Evolutionary conservation across 2,797 vertebrate species (phyloP), one percentile per base, ranked within the genome.

Genomic region (Crocidura indochinensis): DNA sequence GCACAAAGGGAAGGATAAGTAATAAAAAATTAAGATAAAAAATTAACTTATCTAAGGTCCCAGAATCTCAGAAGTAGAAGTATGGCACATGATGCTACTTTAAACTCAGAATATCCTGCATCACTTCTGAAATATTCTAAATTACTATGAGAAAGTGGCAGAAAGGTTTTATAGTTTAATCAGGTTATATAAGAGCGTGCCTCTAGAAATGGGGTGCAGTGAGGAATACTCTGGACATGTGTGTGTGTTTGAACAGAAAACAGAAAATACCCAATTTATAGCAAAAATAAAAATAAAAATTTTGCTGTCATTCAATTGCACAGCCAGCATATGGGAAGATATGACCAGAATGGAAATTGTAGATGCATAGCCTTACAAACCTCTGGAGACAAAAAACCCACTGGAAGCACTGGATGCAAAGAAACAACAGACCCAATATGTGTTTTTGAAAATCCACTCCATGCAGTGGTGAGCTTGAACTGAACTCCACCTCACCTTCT

Each of bases 41-140:
- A 19, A 60, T 17, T 19, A 20, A 60, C 38, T 38, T 38, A 38
- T 38, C 38, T 20, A 60, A 60, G 56, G 5, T 19, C 17, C 4
- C 56, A 60, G 56, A 60, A 60, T 20, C 19, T 60, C 56, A 15
- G 51, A 22, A 56, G 17, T 19, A 56, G 49, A 51, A 51, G 56
- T 17, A 60, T 60, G 19, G 17, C 19, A 60, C 19, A 15, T 56
- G 53, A 17, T 60, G 56, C 56, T 60, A 60, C 56, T 22, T 19
- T 60, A 19, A 60, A 15, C 17, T 60, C 56, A 97, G 98, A 98
- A 98, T 98, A 98, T 98, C 98, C 97, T 98, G 97, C 98, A 98
- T 98, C 98, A 98, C 98, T 98, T 98, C 98, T 98, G 98, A 98
- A 98, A 98, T 98, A 98, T 98, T 98, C 97, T 98, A 10, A 10